Evolutionary conservation across 1,140 invertebrate genomes (phyloP).

Genomic region (Zaprionus nigranus): DNA sequence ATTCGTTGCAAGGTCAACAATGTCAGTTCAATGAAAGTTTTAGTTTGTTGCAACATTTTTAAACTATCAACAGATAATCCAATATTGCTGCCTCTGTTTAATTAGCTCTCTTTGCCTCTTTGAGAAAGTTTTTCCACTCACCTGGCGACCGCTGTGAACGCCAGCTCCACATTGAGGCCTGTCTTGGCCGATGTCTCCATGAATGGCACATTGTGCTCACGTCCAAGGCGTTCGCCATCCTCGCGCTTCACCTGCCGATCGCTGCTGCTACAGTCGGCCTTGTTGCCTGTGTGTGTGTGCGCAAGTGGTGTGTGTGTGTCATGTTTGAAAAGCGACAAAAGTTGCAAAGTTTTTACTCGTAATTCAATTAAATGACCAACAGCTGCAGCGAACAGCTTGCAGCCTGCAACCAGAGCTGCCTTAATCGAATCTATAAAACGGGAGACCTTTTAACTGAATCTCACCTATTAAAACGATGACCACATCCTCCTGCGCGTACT

Average conservation of each 20-base stretch:
- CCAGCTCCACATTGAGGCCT: constrained; percentile 92
- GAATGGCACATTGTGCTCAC: constrained; percentile 93
- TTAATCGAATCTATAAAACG: constrained; percentile 44
- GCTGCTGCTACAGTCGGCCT: constrained; percentile 90
- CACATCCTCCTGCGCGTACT: constrained; percentile 94
- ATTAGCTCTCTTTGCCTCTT: neutral
- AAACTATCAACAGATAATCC: neutral
- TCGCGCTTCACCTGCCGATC: constrained; percentile 91
- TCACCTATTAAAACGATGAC: constrained; percentile 95
- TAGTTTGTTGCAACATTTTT: neutral
- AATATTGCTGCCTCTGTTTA: neutral
- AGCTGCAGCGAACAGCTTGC: constrained; percentile 20
- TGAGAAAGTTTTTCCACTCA: constrained; percentile 39
- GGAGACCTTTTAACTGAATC: constrained; percentile 58
- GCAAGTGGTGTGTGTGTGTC: neutral
- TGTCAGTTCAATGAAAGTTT: neutral
- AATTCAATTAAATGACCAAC: constrained; percentile 61
- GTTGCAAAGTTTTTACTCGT: constrained; percentile 47
- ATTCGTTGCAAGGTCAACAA: neutral
- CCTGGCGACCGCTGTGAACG: constrained; percentile 92
- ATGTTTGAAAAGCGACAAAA: constrained; percentile 34
- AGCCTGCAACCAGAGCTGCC: neutral
- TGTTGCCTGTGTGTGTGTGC: constrained; percentile 92
- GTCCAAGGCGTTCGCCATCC: constrained; percentile 92
- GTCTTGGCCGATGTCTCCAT: constrained; percentile 95